Evolutionary conservation across 2,797 vertebrate species (phyloP).

Genomic region (Aldrovandia affinis): DNA sequence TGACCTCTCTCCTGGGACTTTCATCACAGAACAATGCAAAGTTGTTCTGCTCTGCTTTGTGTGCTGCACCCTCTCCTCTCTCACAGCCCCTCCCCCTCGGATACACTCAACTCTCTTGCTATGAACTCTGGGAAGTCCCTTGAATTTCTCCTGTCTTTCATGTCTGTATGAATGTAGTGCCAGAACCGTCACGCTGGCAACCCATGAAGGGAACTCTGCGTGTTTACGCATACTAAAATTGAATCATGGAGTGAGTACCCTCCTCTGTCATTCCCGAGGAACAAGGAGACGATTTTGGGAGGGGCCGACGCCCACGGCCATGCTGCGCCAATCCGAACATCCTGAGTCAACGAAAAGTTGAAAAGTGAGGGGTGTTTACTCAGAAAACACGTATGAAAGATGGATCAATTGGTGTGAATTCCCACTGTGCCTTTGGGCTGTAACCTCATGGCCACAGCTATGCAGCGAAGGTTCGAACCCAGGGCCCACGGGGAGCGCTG

Average conservation of each 20-base stretch:
- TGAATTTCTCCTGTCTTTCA: conserved; percentile 62
- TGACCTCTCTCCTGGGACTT: conserved; percentile 67
- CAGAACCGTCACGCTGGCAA: conserved; percentile 55
- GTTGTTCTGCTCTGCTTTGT: conserved; percentile 51
- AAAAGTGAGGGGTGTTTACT: conserved; percentile 56
- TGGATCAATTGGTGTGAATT: conserved; percentile 59
- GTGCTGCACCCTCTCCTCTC: not conserved
- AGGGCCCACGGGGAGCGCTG: conserved; percentile 40
- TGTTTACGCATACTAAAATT: conserved; percentile 52
- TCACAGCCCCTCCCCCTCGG: conserved; percentile 44
- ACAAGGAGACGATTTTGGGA: conserved; percentile 54
- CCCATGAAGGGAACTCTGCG: conserved; percentile 44
- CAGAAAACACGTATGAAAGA: conserved; percentile 67
- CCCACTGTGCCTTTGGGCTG: conserved; percentile 48
- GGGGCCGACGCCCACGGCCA: conserved; percentile 34
- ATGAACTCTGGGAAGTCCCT: conserved; percentile 80
- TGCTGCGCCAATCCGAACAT: conserved; percentile 14
- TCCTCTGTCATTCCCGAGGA: conserved; percentile 46
- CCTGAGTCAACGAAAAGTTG: conserved; percentile 30
- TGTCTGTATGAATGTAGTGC: conserved; percentile 44
- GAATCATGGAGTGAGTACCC: conserved; percentile 35
- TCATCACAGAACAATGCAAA: conserved; percentile 50
- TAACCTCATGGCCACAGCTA: conserved; percentile 58
- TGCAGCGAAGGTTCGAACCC: conserved; percentile 51
- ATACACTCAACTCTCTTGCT: conserved; percentile 34